A percentile compares a stretch with the other conserved stretches of the same genome.
Evolutionary conservation across 23 tunicate genomes (phyloP).

Genomic region (Trididemnum miniatum): DNA sequence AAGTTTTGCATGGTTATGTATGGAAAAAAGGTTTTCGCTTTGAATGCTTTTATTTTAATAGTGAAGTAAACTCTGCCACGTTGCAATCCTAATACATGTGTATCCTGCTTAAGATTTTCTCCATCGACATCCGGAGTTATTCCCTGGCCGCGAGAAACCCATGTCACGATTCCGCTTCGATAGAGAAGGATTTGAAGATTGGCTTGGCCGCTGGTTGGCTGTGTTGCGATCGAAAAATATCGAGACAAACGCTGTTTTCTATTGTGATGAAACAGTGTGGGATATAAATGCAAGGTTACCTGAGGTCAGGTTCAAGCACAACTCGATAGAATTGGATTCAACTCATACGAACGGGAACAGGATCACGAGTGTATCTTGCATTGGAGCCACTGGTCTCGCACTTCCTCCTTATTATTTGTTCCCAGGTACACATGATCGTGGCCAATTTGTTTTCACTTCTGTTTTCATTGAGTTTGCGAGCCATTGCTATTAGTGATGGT

Average conservation of each 20-base stretch:
- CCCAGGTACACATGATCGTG: too few relatives aligned
- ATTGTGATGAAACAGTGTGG: constrained; percentile 53
- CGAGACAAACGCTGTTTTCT: constrained; percentile 45
- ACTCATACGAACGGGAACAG: constrained; percentile 25
- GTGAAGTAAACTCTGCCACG: too few relatives aligned
- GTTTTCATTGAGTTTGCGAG: too few relatives aligned
- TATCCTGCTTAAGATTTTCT: too few relatives aligned
- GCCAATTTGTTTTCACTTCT: too few relatives aligned
- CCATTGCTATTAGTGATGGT: too few relatives aligned
- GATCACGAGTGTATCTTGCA: constrained; percentile 44
- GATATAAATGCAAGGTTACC: constrained; percentile 34
- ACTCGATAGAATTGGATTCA: background rate
- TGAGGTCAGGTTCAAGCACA: constrained; percentile 34
- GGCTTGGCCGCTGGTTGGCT: constrained; percentile 58
- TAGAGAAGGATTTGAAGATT: constrained; percentile 62
- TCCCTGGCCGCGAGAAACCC: constrained; percentile 69
- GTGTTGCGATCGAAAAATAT: constrained; percentile 22
- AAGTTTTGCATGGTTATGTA: too few relatives aligned
- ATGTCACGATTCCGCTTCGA: constrained; percentile 56
- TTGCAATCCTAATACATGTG: too few relatives aligned
- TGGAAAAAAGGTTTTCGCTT: too few relatives aligned
- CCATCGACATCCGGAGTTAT: constrained; percentile 57
- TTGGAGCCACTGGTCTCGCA: constrained; percentile 49
- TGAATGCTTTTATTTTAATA: too few relatives aligned
- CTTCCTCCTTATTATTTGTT: constrained; percentile 40